Evolutionary conservation across 2,888 invertebrate genomes (phyloP).

Genomic region (Geophilus truncorum): DNA sequence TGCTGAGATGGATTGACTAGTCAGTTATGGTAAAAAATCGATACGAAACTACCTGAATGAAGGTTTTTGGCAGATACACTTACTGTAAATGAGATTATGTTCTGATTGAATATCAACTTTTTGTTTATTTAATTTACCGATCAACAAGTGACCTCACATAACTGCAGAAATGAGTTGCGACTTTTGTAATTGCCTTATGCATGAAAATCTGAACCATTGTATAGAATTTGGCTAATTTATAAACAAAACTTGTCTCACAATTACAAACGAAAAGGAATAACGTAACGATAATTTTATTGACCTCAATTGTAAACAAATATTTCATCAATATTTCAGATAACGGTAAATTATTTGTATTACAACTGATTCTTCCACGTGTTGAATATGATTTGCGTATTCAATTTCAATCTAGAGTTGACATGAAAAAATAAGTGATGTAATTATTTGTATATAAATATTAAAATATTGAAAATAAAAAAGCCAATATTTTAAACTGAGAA

Average conservation of each 20-base stretch:
- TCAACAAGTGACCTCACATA: conserved; percentile 12
- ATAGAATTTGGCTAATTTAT: neutral
- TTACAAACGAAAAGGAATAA: too few species aligned
- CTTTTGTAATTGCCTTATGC: neutral
- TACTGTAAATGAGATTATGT: neutral
- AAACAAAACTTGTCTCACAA: too few species aligned
- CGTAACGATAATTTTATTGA: neutral
- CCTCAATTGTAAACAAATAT: neutral
- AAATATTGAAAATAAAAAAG: conserved; percentile 1
- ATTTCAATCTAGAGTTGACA: neutral
- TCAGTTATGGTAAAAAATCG: neutral
- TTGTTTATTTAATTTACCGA: neutral
- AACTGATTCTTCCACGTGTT: neutral
- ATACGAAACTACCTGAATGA: neutral
- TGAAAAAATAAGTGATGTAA: neutral
- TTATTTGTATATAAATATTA: conserved; percentile 20
- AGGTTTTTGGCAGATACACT: neutral
- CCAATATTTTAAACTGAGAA: neutral
- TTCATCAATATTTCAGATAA: neutral
- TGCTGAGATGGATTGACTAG: neutral
- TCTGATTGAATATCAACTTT: neutral
- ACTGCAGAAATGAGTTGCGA: neutral
- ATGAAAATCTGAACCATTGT: neutral
- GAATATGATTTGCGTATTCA: neutral
- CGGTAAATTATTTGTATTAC: neutral